Evolutionary conservation across 64 coral and sea anemone genomes (phyloP).

Genomic region (Platygyra sinensis): DNA sequence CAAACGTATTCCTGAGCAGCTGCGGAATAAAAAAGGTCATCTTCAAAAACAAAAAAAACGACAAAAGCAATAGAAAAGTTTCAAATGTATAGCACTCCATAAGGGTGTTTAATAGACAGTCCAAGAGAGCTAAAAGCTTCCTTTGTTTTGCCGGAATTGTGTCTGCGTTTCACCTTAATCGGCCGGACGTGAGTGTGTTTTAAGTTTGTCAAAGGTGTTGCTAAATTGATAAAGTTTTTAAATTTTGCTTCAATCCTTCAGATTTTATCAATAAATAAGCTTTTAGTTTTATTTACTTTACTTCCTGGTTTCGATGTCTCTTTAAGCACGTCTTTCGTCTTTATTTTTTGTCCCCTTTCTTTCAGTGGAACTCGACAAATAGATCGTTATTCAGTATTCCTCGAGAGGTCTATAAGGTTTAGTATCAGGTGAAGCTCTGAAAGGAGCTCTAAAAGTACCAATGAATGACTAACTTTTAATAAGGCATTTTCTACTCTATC

Average conservation of each 20-base stretch:
- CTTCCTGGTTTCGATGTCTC: not conserved
- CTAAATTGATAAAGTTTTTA: not conserved
- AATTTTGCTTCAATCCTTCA: not conserved
- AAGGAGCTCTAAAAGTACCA: too few species aligned
- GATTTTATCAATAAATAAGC: not conserved
- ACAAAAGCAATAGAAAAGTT: not conserved
- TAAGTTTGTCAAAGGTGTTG: not conserved
- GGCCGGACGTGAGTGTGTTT: not conserved
- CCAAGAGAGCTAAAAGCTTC: not conserved
- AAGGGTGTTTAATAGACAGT: not conserved
- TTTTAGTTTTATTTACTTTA: not conserved
- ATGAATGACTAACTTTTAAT: too few species aligned
- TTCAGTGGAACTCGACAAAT: too few species aligned
- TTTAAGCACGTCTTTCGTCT: too few species aligned
- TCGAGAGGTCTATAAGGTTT: too few species aligned
- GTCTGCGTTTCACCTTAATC: not conserved
- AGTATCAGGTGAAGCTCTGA: too few species aligned
- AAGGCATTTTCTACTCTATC: too few species aligned
- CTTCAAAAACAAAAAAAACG: not conserved
- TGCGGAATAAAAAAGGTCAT: not conserved
- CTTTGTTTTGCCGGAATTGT: slow-evolving; percentile 6
- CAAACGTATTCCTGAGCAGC: not conserved
- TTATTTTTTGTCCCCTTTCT: too few species aligned
- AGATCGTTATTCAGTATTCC: too few species aligned
- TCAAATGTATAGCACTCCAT: not conserved